These are phyloP conservation scores for Eristalis tenax DNA, from an alignment of 2,888 invertebrate species.

Conservation along the genomic window DNA sequence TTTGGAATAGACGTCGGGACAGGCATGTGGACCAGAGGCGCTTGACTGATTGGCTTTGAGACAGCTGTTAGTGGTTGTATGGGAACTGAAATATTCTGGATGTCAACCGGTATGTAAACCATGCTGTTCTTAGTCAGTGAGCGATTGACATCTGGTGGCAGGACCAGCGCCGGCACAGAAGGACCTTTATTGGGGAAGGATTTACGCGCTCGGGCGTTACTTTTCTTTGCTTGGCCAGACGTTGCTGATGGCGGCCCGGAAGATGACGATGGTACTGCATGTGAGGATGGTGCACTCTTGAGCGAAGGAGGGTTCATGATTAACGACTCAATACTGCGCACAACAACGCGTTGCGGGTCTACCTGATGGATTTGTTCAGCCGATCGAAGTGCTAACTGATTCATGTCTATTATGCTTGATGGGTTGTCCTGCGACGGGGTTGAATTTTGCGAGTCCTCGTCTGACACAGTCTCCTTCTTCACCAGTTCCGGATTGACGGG, in stretches of 20 bases:
- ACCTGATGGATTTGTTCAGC: constrained; percentile 75
- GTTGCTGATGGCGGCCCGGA: constrained; percentile 8
- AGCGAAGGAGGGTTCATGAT: constrained; percentile 42
- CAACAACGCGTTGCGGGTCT: constrained; percentile 74
- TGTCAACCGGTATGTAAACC: constrained; percentile 80
- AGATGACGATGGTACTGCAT: not conserved
- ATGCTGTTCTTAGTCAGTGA: constrained; percentile 77
- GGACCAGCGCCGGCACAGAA: constrained; percentile 49
- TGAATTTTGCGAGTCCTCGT: constrained; percentile 74
- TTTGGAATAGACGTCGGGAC: constrained; percentile 20
- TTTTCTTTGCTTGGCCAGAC: constrained; percentile 33
- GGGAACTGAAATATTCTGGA: constrained; percentile 73
- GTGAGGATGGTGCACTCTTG: constrained; percentile 41
- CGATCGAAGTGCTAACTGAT: constrained; percentile 6
- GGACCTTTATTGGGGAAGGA: constrained; percentile 55
- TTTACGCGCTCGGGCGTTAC: constrained; percentile 54
- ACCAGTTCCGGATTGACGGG: constrained; percentile 51
- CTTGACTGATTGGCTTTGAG: constrained; percentile 73
- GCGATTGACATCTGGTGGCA: constrained; percentile 59
- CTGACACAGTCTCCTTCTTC: constrained; percentile 77
- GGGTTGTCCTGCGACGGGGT: constrained; percentile 6
- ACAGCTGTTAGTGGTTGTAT: constrained; percentile 79
- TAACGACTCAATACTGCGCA: constrained; percentile 53
- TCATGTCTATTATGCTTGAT: not conserved
- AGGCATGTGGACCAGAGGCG: constrained; percentile 17